A percentile compares a stretch with the other conserved stretches of the same genome.
These are phyloP conservation scores for Pangasius mekongensis DNA, from an alignment of 2,797 vertebrate genomes.

Conservation along the genomic window DNA sequence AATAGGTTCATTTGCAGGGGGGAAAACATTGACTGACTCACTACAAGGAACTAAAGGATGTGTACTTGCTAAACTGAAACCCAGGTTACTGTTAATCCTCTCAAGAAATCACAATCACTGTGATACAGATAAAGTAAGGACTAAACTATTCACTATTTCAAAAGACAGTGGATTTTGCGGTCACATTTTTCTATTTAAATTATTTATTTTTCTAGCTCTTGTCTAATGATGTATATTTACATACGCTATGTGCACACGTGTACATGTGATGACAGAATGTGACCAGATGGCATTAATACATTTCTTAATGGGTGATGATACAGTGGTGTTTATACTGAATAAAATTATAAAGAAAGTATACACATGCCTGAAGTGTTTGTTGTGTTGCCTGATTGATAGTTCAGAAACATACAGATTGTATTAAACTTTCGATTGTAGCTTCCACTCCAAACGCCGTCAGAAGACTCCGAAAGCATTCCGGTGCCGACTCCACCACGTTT, in stretches of 20 bases:
- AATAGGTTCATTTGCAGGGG: background rate
- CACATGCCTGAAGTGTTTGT: too few relatives aligned
- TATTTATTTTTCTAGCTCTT: slow-evolving; percentile 92
- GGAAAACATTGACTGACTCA: slow-evolving; percentile 6
- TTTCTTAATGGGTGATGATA: slow-evolving; percentile 75
- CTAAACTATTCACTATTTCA: slow-evolving; percentile 59
- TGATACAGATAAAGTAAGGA: slow-evolving; percentile 68
- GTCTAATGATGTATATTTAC: slow-evolving; percentile 67
- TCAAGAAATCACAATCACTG: slow-evolving; percentile 70
- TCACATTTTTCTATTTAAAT: slow-evolving; percentile 89
- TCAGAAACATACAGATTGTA: slow-evolving; percentile 64
- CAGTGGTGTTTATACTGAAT: slow-evolving; percentile 84
- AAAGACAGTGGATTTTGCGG: slow-evolving; percentile 73
- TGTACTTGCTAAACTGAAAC: slow-evolving; percentile 71
- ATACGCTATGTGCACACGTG: slow-evolving; percentile 62
- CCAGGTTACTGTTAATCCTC: slow-evolving; percentile 39
- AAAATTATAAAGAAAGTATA: slow-evolving; percentile 72
- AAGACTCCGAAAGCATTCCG: slow-evolving; percentile 76
- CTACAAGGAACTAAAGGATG: slow-evolving; percentile 70
- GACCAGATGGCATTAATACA: slow-evolving; percentile 74
- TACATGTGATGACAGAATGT: slow-evolving; percentile 66
- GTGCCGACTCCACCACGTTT: slow-evolving; percentile 54
- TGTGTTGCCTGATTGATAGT: background rate
- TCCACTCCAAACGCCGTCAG: slow-evolving; percentile 81
- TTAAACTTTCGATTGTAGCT: slow-evolving; percentile 79